Percentiles rank a stretch among this genome's conserved stretches.
Conservation (phyloP, 2,888 invertebrate genomes). For the Nephrotoma appendiculata region DNA sequence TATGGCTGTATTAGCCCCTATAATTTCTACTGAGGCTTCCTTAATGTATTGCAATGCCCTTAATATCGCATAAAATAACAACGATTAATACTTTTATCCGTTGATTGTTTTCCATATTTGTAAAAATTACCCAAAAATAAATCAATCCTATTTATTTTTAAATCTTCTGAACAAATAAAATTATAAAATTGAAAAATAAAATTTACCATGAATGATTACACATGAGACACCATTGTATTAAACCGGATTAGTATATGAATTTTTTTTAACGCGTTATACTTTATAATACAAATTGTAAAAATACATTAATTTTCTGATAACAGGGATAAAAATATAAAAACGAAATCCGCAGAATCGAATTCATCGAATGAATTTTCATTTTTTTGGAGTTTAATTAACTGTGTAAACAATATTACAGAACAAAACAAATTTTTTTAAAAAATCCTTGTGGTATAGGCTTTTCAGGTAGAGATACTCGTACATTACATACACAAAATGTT, state of each 20-base stretch:
- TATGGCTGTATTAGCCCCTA: too few species aligned
- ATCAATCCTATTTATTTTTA: neutral
- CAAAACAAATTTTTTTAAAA: neutral
- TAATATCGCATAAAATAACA: too few species aligned
- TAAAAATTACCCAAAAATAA: neutral
- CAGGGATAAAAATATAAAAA: neutral
- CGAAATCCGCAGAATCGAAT: neutral
- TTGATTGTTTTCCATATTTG: too few species aligned
- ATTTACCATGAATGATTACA: neutral
- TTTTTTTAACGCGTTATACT: neutral
- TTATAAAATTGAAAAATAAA: neutral
- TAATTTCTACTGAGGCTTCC: too few species aligned
- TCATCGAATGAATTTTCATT: neutral
- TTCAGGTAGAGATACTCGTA: too few species aligned
- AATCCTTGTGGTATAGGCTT: neutral
- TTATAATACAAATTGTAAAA: neutral
- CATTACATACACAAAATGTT: too few species aligned
- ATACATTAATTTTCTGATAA: neutral
- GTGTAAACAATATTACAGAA: neutral
- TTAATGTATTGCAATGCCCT: too few species aligned
- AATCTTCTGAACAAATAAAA: neutral
- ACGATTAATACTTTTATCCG: too few species aligned
- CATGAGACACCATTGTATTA: neutral
- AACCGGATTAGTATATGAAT: neutral
- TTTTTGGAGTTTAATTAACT: neutral